These are phyloP conservation scores for Drosophila recens DNA, from an alignment of 2,888 invertebrate genomes.

Conservation along the genomic window DNA sequence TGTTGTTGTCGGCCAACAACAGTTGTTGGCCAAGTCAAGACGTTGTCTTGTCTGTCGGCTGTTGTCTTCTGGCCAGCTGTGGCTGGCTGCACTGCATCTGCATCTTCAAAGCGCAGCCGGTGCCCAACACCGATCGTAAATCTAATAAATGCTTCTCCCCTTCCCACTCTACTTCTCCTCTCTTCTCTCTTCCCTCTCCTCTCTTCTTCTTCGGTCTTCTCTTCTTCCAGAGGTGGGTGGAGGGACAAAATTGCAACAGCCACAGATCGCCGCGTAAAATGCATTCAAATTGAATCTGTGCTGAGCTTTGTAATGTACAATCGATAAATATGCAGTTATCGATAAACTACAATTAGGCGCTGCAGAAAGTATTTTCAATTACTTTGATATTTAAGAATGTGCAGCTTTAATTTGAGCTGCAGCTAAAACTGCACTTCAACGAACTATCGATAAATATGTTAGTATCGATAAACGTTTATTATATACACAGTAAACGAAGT, in stretches of 20 bases:
- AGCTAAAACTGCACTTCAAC: slow-evolving; percentile 17
- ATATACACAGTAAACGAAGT: not conserved
- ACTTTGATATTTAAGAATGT: not conserved
- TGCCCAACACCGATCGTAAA: slow-evolving; percentile 74
- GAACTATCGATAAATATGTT: slow-evolving; percentile 33
- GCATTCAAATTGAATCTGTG: not conserved
- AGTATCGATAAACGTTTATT: slow-evolving; percentile 32
- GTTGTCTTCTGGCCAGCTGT: slow-evolving; percentile 15
- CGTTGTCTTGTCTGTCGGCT: not conserved
- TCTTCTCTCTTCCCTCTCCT: not conserved
- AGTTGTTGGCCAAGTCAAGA: slow-evolving; percentile 14
- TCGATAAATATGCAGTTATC: slow-evolving; percentile 25
- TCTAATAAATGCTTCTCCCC: slow-evolving; percentile 75
- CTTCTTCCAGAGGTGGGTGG: not conserved
- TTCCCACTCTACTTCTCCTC: not conserved
- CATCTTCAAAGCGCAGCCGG: slow-evolving; percentile 69
- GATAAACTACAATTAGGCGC: slow-evolving; percentile 6
- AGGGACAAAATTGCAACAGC: not conserved
- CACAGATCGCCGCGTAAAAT: not conserved
- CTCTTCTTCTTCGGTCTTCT: not conserved
- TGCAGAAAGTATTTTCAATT: not conserved
- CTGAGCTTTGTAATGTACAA: slow-evolving; percentile 15
- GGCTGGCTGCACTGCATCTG: slow-evolving; percentile 56
- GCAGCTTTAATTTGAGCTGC: not conserved
- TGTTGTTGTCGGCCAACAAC: slow-evolving; percentile 6